phyloP scores from a whole-genome alignment of 2,113 vertebrate species.

The Mobula birostris region DNA sequence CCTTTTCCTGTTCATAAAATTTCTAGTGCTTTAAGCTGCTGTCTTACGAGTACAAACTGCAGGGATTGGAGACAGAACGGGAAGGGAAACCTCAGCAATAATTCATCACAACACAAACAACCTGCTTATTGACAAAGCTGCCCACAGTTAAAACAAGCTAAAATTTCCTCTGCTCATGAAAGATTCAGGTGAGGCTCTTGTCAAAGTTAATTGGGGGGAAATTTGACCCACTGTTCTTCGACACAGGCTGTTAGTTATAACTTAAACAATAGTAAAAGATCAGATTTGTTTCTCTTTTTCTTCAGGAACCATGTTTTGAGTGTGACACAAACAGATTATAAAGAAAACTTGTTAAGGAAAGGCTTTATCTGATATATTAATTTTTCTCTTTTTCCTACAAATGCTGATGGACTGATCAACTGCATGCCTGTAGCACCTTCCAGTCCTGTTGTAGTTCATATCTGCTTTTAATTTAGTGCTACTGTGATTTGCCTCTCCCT shows the following conservation, averaged over 20 bases:
- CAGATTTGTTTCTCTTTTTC: background rate
- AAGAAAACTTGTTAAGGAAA: background rate
- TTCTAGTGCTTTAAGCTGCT: background rate
- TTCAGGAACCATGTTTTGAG: background rate
- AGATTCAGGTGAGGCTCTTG: slow-evolving; percentile 13
- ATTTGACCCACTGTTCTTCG: background rate
- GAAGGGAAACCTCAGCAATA: slow-evolving; percentile 6
- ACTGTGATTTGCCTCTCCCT: background rate
- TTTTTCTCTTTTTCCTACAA: background rate
- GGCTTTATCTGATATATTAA: background rate
- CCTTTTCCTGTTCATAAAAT: background rate
- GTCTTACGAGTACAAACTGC: background rate
- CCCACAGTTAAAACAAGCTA: slow-evolving; percentile 29
- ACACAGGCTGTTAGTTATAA: background rate
- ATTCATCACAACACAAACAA: slow-evolving; percentile 21
- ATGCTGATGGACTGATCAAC: background rate
- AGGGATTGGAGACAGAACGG: background rate
- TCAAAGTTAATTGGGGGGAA: slow-evolving; percentile 36
- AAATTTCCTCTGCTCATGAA: slow-evolving; percentile 33
- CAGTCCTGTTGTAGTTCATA: background rate
- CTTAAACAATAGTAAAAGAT: background rate
- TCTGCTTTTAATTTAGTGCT: background rate
- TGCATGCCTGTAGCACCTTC: background rate
- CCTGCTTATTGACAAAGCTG: slow-evolving; percentile 14
- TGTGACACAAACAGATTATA: background rate